Percentiles rank a stretch among this genome's conserved stretches.
phyloP scores from a whole-genome alignment of 2,797 vertebrate species.

The Corythornis leucogaster region DNA sequence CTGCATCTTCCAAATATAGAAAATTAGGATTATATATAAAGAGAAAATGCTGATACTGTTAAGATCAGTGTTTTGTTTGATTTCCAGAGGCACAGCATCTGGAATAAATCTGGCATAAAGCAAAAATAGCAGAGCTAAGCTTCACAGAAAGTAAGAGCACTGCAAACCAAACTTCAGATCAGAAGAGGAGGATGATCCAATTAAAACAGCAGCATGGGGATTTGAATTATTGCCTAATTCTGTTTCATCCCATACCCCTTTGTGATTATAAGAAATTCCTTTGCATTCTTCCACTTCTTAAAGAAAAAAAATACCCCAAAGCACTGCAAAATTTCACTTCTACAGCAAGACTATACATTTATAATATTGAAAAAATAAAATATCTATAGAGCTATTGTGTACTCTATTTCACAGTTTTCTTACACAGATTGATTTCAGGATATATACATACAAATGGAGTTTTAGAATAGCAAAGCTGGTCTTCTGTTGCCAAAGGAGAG shows the following conservation, averaged over 20 bases:
- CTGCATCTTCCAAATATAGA: not conserved
- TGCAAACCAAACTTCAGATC: slow-evolving; percentile 17
- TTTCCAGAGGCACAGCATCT: slow-evolving; percentile 11
- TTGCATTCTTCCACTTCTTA: not conserved
- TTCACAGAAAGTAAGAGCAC: not conserved
- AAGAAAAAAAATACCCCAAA: not conserved
- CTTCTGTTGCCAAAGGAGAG: not conserved
- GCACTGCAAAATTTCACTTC: not conserved
- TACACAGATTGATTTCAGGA: not conserved
- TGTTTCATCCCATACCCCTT: not conserved
- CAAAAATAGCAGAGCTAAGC: slow-evolving; percentile 19
- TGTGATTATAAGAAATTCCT: not conserved
- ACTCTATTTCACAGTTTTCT: not conserved
- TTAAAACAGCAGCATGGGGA: slow-evolving; percentile 13
- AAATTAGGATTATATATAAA: not conserved
- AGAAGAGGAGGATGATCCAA: slow-evolving; percentile 25
- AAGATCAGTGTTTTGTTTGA: not conserved
- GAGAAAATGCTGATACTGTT: not conserved
- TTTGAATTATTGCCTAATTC: slow-evolving; percentile 24
- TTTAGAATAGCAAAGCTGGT: not conserved
- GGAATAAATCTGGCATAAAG: slow-evolving; percentile 8
- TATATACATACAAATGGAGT: not conserved
- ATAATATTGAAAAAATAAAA: not conserved
- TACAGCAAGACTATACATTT: not conserved
- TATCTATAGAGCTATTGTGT: not conserved